Conservation (phyloP, 2,797 vertebrate species). For the Typhlichthys subterraneus region DNA sequence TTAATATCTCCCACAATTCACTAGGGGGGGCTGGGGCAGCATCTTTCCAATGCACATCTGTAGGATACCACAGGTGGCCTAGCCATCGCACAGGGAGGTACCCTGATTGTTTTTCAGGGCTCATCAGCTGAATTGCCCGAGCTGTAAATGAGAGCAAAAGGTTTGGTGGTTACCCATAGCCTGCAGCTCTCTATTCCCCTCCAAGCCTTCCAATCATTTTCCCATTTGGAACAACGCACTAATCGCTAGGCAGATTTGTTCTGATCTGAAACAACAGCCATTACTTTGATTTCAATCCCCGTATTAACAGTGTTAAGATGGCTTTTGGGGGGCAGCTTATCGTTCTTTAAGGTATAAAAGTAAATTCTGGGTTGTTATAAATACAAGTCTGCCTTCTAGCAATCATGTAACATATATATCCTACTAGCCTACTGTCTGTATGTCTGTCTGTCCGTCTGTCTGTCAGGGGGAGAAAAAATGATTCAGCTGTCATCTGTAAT, state of each 20-base stretch:
- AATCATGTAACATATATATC: no score
- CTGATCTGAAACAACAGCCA: not conserved
- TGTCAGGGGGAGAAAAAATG: not conserved
- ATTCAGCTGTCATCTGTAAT: slow-evolving; percentile 26
- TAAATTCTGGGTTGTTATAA: no score
- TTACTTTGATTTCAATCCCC: slow-evolving; percentile 11
- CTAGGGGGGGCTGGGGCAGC: slow-evolving; percentile 33
- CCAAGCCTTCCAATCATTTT: slow-evolving; percentile 18
- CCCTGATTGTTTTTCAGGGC: slow-evolving; percentile 36
- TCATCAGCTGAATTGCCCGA: slow-evolving; percentile 25
- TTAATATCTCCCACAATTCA: slow-evolving; percentile 85
- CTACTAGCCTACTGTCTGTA: not conserved
- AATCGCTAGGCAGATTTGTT: slow-evolving; percentile 12
- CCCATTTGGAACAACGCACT: slow-evolving; percentile 18
- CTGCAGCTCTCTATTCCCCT: slow-evolving; percentile 11
- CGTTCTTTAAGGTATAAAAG: slow-evolving; percentile 27
- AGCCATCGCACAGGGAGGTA: slow-evolving; percentile 32
- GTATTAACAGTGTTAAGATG: slow-evolving; percentile 22
- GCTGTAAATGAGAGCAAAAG: slow-evolving; percentile 8
- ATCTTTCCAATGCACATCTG: slow-evolving; percentile 51
- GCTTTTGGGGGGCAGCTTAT: slow-evolving; percentile 43
- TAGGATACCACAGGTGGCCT: slow-evolving; percentile 61
- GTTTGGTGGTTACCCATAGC: slow-evolving; percentile 15
- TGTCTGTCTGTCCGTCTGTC: not conserved
- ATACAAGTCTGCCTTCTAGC: no score